Evolutionary conservation across 1,140 invertebrate genomes (phyloP), one percentile per base, ranked within the genome.

Genomic region (Zaprionus kolodkinae): DNA sequence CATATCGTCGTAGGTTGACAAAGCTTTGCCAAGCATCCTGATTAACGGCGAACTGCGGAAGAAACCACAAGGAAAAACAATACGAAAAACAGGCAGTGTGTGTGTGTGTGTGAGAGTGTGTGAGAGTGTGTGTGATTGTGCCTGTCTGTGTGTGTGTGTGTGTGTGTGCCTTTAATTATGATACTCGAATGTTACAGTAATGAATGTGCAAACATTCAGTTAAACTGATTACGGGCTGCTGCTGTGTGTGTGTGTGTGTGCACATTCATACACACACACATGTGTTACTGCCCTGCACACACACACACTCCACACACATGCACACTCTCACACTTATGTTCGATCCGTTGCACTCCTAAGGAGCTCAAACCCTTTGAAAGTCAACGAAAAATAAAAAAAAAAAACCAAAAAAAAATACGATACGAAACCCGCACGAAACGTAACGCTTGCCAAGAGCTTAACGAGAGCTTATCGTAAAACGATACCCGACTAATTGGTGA

Each of bases 91-190:
- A 11, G 25, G 21, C 17, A 63, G 63, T 54, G 50, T 63, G 9
- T 10, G 11, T 63, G 48, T 27, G 35, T 40, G 27, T 30, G 27
- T 57, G 64, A 50, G 38, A 57, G 15, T 55, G 17, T 52, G 40
- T 38, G 11, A 10, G 40, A 38, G 30, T 67, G 40, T 45, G 30
- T 59, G 17, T 35, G 59, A 35, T 12, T 35, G 12, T 36, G 33
- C 6, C 3, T 30, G 36, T 43, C 15, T 48, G 56, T 54, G 43
- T 60, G 45, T 60, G 57, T 35, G 55, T 35, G 66, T 45, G 12
- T 15, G 50, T 48, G 60, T 56, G 15, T 56, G 38, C 21, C 63
- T 57, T 56, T 56, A 56, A 36, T 64, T 71, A 36, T 56, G 50
- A 36, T 64, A 40, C 59, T 70, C 52, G 48, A 27, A 40, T 40